Evolutionary conservation across 2,113 vertebrate species (phyloP).

Genomic region (Turnix velox): DNA sequence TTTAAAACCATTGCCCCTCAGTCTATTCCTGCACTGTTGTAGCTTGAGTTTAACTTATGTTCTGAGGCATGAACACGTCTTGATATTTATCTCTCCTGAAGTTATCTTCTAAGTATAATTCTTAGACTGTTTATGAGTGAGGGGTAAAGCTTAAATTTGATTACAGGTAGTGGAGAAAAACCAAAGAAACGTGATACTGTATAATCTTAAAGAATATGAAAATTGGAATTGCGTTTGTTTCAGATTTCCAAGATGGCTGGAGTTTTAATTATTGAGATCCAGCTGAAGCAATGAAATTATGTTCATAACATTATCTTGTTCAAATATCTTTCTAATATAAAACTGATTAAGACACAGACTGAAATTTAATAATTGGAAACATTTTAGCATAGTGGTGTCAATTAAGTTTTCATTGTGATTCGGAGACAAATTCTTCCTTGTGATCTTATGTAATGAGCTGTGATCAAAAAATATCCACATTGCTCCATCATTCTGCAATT

Average conservation of each 20-base stretch:
- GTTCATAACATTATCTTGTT: background rate
- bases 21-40: too few species aligned
- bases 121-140: background rate
- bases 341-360: conserved; percentile 28
- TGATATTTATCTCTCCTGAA: background rate
- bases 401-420: conserved; percentile 39
- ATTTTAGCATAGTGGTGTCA: background rate
- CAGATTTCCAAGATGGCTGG: background rate
- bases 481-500: conserved; percentile 10
- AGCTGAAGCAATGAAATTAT: conserved; percentile 9
- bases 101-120: background rate
- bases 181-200: background rate
- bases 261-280: conserved; percentile 16
- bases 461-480: conserved; percentile 29
- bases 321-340: conserved; percentile 23
- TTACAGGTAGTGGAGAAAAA: background rate
- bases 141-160: background rate
- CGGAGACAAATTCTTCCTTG: conserved; percentile 20
- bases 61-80: background rate
- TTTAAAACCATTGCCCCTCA: too few species aligned
- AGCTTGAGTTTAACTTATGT: background rate
- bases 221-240: background rate
- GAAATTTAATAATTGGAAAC: conserved; percentile 24
- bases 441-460: conserved; percentile 30
- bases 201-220: background rate